Base-by-base conservation (phyloP, 2,113 vertebrate species). In the Azemiops feae region DNA sequence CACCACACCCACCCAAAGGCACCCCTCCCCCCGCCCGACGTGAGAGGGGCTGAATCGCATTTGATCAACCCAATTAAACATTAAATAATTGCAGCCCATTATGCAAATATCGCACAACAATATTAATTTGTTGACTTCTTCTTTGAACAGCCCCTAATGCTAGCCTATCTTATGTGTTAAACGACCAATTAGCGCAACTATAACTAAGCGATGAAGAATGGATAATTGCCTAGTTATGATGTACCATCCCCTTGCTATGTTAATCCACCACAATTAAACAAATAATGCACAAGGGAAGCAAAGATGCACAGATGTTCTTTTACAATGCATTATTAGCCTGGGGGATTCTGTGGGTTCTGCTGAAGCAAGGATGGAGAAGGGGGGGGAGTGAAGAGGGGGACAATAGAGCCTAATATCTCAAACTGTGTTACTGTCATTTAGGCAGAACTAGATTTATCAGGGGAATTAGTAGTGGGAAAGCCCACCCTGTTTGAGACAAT, bases 1-100 rank as follows among this genome's bases (percentile, higher is more conserved):
- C 50, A 34, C 30, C 87, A 20, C 52, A 53, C 30, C 18, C 69
- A 81, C n/a, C n/a, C 69, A 81, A 81, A 43, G 74, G 30, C 30
- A 96, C 43, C 8, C 8, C 8, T 0, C 47, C n/a, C 96, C 30
- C 64, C 6, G 30, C 64, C 64, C 93, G 94, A 94, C 95, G 96
- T 96, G 96, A 97, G 96, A 74, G 95, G 96, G 74, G 94, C 93
- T 96, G 96, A 97, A 96, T 97, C 95, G 96, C 97, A 97, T 97
- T 87, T 97, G 96, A 97, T 97, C 97, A 97, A 97, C 93, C 93
- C 96, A 97, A 97, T 97, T 97, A 97, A 96, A 97, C 97, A 97
- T 97, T 96, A 98, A 98, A 97, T 97, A 98, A 97, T 96, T 97
- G 95, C 95, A 97, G 95, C 94, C 97, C 97, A 97, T 98, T 98